These are phyloP conservation scores for Erpetoichthys calabaricus DNA, from an alignment of 2,797 vertebrate genomes.

Conservation along the genomic window DNA sequence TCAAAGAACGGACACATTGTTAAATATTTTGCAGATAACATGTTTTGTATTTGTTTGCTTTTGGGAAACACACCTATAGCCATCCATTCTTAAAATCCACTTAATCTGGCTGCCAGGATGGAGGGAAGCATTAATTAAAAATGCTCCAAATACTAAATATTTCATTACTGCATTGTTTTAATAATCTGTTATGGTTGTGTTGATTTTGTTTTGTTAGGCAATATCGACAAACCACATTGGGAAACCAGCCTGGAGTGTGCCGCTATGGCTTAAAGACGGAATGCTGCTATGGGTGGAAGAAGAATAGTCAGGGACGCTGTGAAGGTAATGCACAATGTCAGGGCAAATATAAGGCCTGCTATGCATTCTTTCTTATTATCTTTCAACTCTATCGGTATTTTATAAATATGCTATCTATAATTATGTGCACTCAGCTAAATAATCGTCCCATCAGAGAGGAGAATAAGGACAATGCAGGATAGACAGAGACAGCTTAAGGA, in stretches of 20 bases:
- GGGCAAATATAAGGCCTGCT: background rate
- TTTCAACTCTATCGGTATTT: background rate
- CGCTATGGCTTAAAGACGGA: slow-evolving; percentile 71
- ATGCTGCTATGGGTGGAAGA: slow-evolving; percentile 92
- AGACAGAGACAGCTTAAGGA: too few species aligned
- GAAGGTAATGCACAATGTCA: slow-evolving; percentile 59
- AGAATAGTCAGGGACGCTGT: slow-evolving; percentile 69
- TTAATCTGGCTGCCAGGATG: too few species aligned
- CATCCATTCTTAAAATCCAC: too few species aligned
- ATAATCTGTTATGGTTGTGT: too few species aligned
- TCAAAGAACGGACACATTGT: too few species aligned
- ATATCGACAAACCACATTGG: slow-evolving; percentile 40
- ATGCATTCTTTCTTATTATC: background rate
- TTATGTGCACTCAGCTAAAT: background rate
- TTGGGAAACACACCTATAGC: too few species aligned
- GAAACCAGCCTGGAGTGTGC: slow-evolving; percentile 67
- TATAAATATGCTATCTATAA: background rate
- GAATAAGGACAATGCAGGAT: too few species aligned
- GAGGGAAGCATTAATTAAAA: too few species aligned
- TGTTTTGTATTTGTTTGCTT: too few species aligned
- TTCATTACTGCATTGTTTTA: too few species aligned
- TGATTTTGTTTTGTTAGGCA: slow-evolving; percentile 26
- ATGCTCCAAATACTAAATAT: too few species aligned
- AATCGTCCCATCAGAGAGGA: background rate
- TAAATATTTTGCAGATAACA: too few species aligned